Evolutionary conservation across 2,888 invertebrate genomes (phyloP).

Genomic region (Poecilus cupreus): DNA sequence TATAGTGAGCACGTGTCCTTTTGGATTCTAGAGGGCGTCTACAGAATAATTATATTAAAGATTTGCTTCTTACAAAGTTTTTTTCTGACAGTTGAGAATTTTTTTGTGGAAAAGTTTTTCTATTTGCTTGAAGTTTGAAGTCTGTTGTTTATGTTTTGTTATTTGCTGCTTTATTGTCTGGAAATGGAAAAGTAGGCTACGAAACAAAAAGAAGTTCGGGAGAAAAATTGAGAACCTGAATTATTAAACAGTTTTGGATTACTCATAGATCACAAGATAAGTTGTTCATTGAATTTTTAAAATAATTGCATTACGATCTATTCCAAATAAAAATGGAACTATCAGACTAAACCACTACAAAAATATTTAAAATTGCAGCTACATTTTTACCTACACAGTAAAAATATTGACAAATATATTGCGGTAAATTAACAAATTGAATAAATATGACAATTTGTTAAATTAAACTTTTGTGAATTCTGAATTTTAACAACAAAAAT

Average conservation of each 20-base stretch:
- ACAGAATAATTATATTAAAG: background rate
- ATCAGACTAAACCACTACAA: too few species aligned
- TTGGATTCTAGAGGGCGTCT: background rate
- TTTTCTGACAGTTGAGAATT: background rate
- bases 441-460: too few species aligned
- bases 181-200: slow-evolving; percentile 14
- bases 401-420: too few species aligned
- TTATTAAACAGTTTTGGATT: background rate
- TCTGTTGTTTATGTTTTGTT: background rate
- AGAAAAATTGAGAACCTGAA: background rate
- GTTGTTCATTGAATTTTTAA: background rate
- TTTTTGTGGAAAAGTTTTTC: slow-evolving; percentile 1
- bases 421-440: too few species aligned
- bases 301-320: background rate
- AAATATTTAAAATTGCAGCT: too few species aligned
- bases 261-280: background rate
- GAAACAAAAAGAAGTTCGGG: slow-evolving; percentile 6
- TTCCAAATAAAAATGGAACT: background rate
- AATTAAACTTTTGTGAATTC: too few species aligned
- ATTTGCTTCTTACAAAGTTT: background rate
- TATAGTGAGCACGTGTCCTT: background rate
- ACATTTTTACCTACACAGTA: too few species aligned
- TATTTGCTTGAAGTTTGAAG: background rate
- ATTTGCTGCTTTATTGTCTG: slow-evolving; percentile 1
- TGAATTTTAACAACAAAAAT: too few species aligned